Conservation (phyloP, 2,888 invertebrate genomes). For the Cheilosia scutellata region DNA sequence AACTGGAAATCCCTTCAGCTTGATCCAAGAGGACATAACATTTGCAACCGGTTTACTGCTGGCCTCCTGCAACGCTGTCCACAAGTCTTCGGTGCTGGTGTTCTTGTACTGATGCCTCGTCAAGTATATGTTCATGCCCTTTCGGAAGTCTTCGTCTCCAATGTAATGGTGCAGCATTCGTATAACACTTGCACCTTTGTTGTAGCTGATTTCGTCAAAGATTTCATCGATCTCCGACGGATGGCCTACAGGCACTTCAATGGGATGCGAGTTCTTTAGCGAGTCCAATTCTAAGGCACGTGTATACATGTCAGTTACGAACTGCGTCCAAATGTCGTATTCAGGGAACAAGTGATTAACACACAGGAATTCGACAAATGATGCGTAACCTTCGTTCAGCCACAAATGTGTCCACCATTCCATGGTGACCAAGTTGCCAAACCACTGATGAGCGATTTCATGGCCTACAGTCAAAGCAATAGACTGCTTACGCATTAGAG, state of each 20-base stretch:
- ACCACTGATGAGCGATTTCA: constrained; percentile 99
- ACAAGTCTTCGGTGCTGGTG: constrained; percentile 96
- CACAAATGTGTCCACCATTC: constrained; percentile 99
- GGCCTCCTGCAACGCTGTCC: constrained; percentile 94
- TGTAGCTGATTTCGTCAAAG: constrained; percentile 98
- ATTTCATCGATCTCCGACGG: constrained; percentile 98
- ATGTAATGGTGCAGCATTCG: constrained; percentile 97
- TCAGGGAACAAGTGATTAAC: constrained; percentile 97
- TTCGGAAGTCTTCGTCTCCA: constrained; percentile 95
- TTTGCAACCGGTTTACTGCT: constrained; percentile 94
- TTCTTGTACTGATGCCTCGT: constrained; percentile 95
- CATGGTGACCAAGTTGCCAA: constrained; percentile 99
- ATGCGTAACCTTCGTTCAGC: constrained; percentile 98
- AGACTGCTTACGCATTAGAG: constrained; percentile 92
- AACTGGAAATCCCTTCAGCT: constrained; percentile 97
- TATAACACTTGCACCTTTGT: constrained; percentile 97
- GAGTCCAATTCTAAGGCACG: constrained; percentile 94
- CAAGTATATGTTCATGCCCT: constrained; percentile 96
- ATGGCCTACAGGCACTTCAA: constrained; percentile 97
- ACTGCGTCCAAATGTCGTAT: constrained; percentile 98
- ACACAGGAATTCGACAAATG: constrained; percentile 97
- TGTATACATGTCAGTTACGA: constrained; percentile 94
- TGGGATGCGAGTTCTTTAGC: constrained; percentile 96
- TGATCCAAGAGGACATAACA: constrained; percentile 99
- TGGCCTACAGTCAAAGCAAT: constrained; percentile 96